Evolutionary conservation across 2,888 invertebrate species (phyloP), one percentile per base, ranked within the genome.

Genomic region (Troilus luridus): DNA sequence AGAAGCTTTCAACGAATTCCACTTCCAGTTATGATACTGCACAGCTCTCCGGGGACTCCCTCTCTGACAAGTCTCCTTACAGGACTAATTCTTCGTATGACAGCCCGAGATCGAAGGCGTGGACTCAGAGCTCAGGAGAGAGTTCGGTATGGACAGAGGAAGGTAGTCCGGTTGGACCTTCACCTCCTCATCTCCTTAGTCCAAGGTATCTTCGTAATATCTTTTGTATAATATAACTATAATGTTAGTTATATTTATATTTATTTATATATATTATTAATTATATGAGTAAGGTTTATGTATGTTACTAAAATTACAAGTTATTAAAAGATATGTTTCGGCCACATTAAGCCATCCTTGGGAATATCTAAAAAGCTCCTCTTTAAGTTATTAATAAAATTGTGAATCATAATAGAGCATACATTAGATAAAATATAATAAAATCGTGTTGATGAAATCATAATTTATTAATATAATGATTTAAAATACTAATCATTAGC

Each of bases 41-140:
- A 19, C 91, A 91, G 62, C 91, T 92, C 72, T 92, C 92, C 24
- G 92, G 92, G 14, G 93, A 93, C 91, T 92, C 92, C 81, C 92
- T 92, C 67, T 92, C 92, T 11, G 92, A 92, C 77, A 91, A 91
- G 54, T 92, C 92, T 62, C 92, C 93, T n/a, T 91, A 91, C 59
- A 91, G 92, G 81, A 92, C 92, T n/a, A 92, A 92, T 64, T 92
- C 92, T 17, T 92, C 92, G 14, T 91, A 91, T 56, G 92, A 93
- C 91, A 92, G 92, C 59, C 93, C 93, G 21, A 91, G 92, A 56
- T 92, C 91, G 27, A 90, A 91, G 17, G 92, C 92, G 56, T 91
- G 92, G 91, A 92, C 92, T n/a, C 92, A 92, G 60, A 92, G 92
- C 90, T 92, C 92, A 11, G 92, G 92, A n/a, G 92, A 92, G 41